Base-by-base conservation (phyloP, 1,140 invertebrate species). In the Drosophila sturtevanti region DNA sequence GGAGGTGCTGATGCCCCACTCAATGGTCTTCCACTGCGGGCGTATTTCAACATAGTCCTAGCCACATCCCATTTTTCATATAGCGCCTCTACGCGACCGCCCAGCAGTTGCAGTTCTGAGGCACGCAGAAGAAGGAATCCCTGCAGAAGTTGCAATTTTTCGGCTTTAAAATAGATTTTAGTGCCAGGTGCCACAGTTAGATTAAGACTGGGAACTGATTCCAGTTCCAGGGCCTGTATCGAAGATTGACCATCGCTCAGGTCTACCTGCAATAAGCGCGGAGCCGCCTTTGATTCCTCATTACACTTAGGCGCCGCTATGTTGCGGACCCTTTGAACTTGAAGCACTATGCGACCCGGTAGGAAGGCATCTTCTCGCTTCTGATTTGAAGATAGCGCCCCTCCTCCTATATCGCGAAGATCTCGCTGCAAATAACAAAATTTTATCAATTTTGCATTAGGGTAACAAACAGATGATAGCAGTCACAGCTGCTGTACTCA, bases 51-150 rank as follows among this genome's bases (percentile, higher is more conserved):
- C 63, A 98, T 93, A 92, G 94, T 96, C 91, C 95, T 94, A 75
- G 97, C 96, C 21, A 98, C 91, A 91, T 98, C 96, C 97, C 97
- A 98, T 91, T 97, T 98, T 85, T 98, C 97, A 68, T 96, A 95
- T 79, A 98, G 93, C 74, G 94, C 94, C n/a, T 94, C 92, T 0
- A 98, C 97, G 77, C 94, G 94, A 51, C 97, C 97, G 27, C 97
- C 97, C 12, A 98, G 92, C 22, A 97, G 91, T 72, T 94, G 93
- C 68, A 96, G 93, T 51, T 95, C 94, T 54, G 89, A 93, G 12
- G 95, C 93, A 62, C 93, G 94, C 9, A 98, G 90, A 73, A 97
- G 93, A 27, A 97, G 92, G 55, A 97, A 95, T 79, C 95, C 96
- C 91, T 95, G 95, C 67, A 94, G 93, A 62, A 92, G 93, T 91